These are phyloP conservation scores for Diorhabda elongata DNA, from an alignment of 1,140 invertebrate species.

Conservation along the genomic window DNA sequence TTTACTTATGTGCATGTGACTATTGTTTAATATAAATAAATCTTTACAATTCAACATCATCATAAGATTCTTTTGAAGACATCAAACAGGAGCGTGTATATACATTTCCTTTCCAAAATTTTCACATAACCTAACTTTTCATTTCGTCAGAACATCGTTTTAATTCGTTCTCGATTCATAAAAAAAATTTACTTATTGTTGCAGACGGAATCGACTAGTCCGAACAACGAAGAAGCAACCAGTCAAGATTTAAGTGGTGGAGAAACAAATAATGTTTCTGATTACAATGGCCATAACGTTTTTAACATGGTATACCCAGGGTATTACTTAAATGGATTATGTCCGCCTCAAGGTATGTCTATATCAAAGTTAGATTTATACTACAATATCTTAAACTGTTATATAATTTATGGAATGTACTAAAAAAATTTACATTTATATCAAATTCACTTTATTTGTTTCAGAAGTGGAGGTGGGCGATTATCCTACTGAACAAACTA, in stretches of 20 bases:
- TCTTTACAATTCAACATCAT: no score
- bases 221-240: conserved; percentile 42
- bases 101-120: no score
- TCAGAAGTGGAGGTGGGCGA: conserved; percentile 15
- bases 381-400: no score
- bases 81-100: no score
- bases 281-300: conserved; percentile 29
- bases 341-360: conserved; percentile 26
- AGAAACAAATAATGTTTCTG: conserved; percentile 33
- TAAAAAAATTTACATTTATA: not conserved
- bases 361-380: not conserved
- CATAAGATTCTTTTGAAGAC: no score
- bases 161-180: no score
- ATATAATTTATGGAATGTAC: not conserved
- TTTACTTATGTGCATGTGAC: no score
- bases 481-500: conserved; percentile 20
- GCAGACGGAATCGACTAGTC: conserved; percentile 44
- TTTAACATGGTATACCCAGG: conserved; percentile 40
- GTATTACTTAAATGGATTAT: conserved; percentile 35
- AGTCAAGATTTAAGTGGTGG: conserved; percentile 38
- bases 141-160: no score
- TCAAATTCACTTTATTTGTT: conserved; percentile 9
- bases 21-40: no score
- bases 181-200: not conserved
- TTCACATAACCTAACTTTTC: no score